Percentiles rank a stretch among this genome's conserved stretches.
These are phyloP conservation scores for Drosophila borborema DNA, from an alignment of 2,888 invertebrate genomes.

Conservation along the genomic window DNA sequence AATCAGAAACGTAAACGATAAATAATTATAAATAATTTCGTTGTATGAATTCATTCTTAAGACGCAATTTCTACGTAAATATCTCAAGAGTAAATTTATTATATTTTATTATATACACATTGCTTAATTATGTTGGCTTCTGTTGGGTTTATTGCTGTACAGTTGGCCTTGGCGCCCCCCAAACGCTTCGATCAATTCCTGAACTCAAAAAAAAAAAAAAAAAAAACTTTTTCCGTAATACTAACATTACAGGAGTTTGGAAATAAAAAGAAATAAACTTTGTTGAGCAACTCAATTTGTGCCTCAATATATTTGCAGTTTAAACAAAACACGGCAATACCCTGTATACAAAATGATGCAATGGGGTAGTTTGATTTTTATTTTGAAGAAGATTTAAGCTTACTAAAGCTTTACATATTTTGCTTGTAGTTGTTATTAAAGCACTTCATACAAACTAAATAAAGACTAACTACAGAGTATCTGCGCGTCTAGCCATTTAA, in stretches of 20 bases:
- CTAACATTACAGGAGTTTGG: conserved; percentile 24
- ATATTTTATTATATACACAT: neutral
- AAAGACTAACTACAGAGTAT: neutral
- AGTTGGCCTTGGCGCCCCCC: conserved; percentile 23
- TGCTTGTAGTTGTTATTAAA: too few relatives aligned
- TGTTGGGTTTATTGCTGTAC: conserved; percentile 4
- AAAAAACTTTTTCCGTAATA: conserved; percentile 19
- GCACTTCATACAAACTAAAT: neutral
- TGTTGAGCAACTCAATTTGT: conserved; percentile 38
- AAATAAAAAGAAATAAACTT: conserved; percentile 21
- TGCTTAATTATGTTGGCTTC: conserved; percentile 19
- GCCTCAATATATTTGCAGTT: conserved; percentile 30
- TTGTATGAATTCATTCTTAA: conserved; percentile 41
- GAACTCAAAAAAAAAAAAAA: neutral
- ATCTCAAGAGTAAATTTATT: conserved; percentile 1
- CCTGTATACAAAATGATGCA: neutral
- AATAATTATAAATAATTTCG: conserved; percentile 71
- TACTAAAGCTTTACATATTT: too few relatives aligned
- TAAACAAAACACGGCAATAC: conserved; percentile 9
- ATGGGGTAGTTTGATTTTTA: neutral
- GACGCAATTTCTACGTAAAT: conserved; percentile 54
- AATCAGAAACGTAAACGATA: conserved; percentile 75
- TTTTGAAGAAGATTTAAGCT: too few relatives aligned
- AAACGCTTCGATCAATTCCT: conserved; percentile 7
- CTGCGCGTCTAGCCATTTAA: neutral